Base-by-base conservation (phyloP, 2,113 vertebrate genomes). In the Zosterops borbonicus region DNA sequence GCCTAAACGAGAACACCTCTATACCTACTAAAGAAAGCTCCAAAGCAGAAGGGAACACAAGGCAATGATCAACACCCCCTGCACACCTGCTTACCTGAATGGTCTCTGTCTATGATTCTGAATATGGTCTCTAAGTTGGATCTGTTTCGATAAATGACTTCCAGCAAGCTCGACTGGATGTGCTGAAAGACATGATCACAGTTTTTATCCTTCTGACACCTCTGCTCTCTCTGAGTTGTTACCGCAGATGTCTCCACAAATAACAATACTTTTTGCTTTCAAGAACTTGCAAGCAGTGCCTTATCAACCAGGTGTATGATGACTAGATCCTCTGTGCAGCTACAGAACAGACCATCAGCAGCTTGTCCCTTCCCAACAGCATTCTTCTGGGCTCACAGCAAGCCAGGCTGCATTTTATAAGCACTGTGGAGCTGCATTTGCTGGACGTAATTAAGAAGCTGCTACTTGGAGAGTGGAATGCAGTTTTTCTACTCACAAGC, bases 81-180 rank as follows among this genome's bases (percentile, higher is more conserved):
- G 20, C 52, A 28, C 21, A 12, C 18, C 25, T 47, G 91, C 98
- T 98, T 95, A 99, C 99, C 99, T 93, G 99, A 99, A 70, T 99
- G 98, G 92, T 99, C 99, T 33, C 96, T 98, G 97, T 99, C 99
- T 88, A 99, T 99, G 88, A 99, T 99, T 78, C 98, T 97, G 97
- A 99, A 99, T 96, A 99, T 99, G 62, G 99, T 99, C 97, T 99
- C 99, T 92, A 99, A 95, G 94, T 99, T 99, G 76, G 99, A 99
- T 87, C 98, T 98, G 94, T 99, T 99, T 64, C 98, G 98, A 94
- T 99, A 99, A 92, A 99, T 98, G 2, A 97, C 98, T 97, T 99
- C 99, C 84, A 99, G 95, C 92, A 99, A 97, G 82, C 98, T 99
- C 1, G 99, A 98, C 63, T 99, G 98, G 85, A 99, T 98, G 86